Base-by-base conservation (phyloP, 1,140 invertebrate species). In the Brachionus angularis region DNA sequence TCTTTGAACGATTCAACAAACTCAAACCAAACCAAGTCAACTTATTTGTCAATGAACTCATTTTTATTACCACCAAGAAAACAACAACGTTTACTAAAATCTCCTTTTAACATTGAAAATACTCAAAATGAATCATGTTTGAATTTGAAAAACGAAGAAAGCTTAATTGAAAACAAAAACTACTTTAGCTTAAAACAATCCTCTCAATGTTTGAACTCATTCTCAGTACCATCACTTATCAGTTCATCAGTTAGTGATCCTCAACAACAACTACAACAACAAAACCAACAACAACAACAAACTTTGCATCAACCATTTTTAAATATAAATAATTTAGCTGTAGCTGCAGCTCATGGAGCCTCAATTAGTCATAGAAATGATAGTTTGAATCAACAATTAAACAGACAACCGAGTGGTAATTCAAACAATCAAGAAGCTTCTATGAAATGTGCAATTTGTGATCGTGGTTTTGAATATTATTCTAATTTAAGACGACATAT, bases 401-500 rank as follows among this genome's bases (percentile, higher is more conserved):
- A n/a, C n/a, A n/a, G n/a, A n/a, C n/a, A n/a, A n/a, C n/a, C n/a
- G n/a, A n/a, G n/a, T n/a, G n/a, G n/a, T n/a, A n/a, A n/a, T n/a
- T n/a, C 34, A 16, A 36, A 47, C 8, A 21, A 7, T 18, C 42
- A 67, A 46, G 62, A 67, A 27, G 62, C 62, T 5, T 67, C 62
- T 5, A 67, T 67, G 62, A 67, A 67, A 50, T 67, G 62, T 23
- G 62, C 62, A 12, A 67, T 67, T 31, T 67, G 62, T n/a, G 62
- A 67, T n/a, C 29, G 62, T n/a, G 62, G 62, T 14, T 67, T 67
- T 36, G 62, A 67, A 23, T 67, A 67, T 46, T 67, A 67, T 34
- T 67, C 62, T 0, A 67, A 67, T 47, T 21, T 67, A 27, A 46
- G 62, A 27, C 62, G 62, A 47, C 62, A 67, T 18, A 67, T 67